Conservation (phyloP, 2,888 invertebrate genomes). For the Ctenicera cuprea region DNA sequence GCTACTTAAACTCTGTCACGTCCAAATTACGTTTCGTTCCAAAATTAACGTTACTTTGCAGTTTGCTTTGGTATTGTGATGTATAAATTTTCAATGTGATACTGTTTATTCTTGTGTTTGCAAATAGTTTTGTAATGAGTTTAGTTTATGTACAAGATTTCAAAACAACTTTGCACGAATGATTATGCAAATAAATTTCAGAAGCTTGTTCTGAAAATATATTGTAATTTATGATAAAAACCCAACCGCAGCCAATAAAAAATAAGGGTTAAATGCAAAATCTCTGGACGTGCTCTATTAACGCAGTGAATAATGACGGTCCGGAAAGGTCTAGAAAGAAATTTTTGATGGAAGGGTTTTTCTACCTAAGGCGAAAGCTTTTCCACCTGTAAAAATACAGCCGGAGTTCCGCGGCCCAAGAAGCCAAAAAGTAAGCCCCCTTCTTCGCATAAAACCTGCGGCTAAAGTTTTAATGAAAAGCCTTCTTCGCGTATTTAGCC, state of each 20-base stretch:
- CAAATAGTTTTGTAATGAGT: not conserved
- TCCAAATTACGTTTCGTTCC: slow-evolving; percentile 19
- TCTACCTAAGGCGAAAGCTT: slow-evolving; percentile 5
- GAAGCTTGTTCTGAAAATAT: too few relatives aligned
- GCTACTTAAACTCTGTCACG: slow-evolving; percentile 20
- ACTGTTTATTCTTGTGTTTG: not conserved
- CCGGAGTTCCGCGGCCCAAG: not conserved
- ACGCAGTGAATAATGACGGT: slow-evolving; percentile 8
- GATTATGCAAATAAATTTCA: too few relatives aligned
- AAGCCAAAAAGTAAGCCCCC: slow-evolving; percentile 13
- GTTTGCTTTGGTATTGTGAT: not conserved
- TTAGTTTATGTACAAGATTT: slow-evolving; percentile 1
- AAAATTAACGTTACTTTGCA: slow-evolving; percentile 19
- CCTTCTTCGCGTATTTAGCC: slow-evolving; percentile 34
- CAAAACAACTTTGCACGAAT: not conserved
- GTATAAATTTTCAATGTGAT: not conserved
- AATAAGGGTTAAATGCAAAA: slow-evolving; percentile 3
- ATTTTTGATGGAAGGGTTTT: not conserved
- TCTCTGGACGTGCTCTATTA: slow-evolving; percentile 9
- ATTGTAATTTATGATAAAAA: not conserved
- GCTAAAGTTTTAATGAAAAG: slow-evolving; percentile 40
- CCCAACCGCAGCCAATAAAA: not conserved
- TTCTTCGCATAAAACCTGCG: slow-evolving; percentile 21
- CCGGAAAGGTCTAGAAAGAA: slow-evolving; percentile 1
- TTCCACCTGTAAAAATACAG: slow-evolving; percentile 37